Conservation (phyloP, 2,797 vertebrate genomes). For the Graptemys geographica region DNA sequence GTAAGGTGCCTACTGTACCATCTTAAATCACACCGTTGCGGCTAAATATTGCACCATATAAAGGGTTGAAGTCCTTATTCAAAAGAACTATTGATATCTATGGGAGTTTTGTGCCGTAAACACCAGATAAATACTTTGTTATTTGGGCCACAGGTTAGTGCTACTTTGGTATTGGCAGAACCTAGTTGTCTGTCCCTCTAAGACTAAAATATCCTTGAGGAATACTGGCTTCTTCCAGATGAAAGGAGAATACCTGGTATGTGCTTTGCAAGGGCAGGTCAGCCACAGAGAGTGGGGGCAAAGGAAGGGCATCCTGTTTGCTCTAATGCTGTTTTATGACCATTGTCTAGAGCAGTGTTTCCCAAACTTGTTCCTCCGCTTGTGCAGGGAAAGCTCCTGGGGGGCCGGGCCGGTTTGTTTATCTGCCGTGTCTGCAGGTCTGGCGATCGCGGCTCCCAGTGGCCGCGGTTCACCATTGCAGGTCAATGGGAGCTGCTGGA, state of each 20-base stretch:
- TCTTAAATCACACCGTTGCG: background rate
- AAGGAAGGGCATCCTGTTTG: background rate
- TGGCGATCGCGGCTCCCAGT: too few species aligned
- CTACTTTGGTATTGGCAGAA: background rate
- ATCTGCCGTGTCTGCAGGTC: too few species aligned
- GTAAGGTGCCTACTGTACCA: background rate
- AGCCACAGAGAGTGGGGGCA: background rate
- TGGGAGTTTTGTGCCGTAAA: background rate
- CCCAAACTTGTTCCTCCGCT: too few species aligned
- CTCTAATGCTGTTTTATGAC: background rate
- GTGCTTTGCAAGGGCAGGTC: background rate
- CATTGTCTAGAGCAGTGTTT: too few species aligned
- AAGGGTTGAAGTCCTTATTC: background rate
- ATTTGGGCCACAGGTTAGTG: background rate
- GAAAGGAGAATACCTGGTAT: background rate
- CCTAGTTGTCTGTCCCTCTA: background rate
- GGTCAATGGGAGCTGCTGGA: too few species aligned
- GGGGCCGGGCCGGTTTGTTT: too few species aligned
- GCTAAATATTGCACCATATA: background rate
- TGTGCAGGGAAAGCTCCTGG: too few species aligned
- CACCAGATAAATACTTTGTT: background rate
- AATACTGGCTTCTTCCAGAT: background rate
- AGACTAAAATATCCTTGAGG: background rate
- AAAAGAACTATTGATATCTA: background rate
- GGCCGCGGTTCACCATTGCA: too few species aligned